phyloP scores from a whole-genome alignment of 2,888 invertebrate genomes.

The Acleris holmiana region DNA sequence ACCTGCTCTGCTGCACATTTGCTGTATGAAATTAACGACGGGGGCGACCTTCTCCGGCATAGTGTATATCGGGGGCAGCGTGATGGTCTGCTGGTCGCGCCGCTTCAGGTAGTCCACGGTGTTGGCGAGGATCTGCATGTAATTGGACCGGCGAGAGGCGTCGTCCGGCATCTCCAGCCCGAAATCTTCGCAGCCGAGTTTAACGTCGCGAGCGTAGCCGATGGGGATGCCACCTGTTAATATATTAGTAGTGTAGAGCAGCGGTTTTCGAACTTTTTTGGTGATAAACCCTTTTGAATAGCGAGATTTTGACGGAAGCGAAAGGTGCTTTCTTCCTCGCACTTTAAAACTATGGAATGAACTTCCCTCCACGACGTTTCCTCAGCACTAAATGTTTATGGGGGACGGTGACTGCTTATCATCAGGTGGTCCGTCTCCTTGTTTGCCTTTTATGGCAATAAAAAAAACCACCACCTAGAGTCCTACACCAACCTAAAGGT shows the following conservation, averaged over 20 bases:
- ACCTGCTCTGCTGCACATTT: constrained; percentile 65
- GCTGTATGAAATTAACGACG: constrained; percentile 59
- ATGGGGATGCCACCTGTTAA: constrained; percentile 61
- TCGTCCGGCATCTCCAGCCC: constrained; percentile 66
- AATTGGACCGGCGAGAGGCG: constrained; percentile 45
- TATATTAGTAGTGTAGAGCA: neutral
- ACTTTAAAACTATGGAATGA: no score
- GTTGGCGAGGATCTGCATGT: constrained; percentile 59
- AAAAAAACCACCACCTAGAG: no score
- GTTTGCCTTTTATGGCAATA: no score
- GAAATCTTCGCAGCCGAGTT: constrained; percentile 52
- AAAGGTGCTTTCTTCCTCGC: no score
- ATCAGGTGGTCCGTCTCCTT: no score
- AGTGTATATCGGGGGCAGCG: constrained; percentile 65
- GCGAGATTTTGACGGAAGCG: no score
- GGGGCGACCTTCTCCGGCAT: constrained; percentile 63
- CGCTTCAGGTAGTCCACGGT: constrained; percentile 67
- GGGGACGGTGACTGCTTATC: no score
- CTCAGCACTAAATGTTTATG: no score
- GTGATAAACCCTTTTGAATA: no score
- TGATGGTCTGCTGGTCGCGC: constrained; percentile 42
- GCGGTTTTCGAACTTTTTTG: no score
- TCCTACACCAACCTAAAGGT: no score
- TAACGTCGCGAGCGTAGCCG: constrained; percentile 69
- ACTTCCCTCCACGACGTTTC: no score